Base-by-base conservation (phyloP, 2,113 vertebrate genomes). In the Lethenteron reissneri region DNA sequence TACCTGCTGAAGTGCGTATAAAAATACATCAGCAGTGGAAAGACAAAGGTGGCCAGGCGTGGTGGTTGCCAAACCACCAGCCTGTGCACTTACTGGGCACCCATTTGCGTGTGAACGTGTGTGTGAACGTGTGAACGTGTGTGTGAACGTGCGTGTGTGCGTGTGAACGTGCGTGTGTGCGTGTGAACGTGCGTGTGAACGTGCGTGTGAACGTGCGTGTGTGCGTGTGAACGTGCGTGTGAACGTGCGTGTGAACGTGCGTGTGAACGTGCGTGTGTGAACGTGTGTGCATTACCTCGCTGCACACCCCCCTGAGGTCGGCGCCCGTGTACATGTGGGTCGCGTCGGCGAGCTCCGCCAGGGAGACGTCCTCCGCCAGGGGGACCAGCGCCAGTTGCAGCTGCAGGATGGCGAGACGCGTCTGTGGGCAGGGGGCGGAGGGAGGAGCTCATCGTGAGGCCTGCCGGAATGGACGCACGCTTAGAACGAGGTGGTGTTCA, bases 321-420 rank as follows among this genome's bases (percentile, higher is more conserved):
- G 94, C 90, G 56, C 90, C 94, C 2, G 96, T 91, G 1, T 86
- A 99, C 14, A 90, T 91, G 6, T 84, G 75, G 0, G 89, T 90
- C 76, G 83, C 84, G 75, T 87, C 87, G 15, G 89, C 88, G n/a
- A 99, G 80, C 56, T 81, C 76, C 14, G 75, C 57, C 75, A 85
- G 70, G 77, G 87, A 79, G 2, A 92, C 75, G 0, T 75, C 76
- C 58, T 75, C 19, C 73, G 80, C 81, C 73, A 89, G 9, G 0
- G 87, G 88, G 83, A 97, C 87, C 69, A 72, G 77, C 5, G 80
- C n/a, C 64, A 68, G 9, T 25, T 11, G 64, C 25, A n/a, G 64
- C n/a, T 25, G 64, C n/a, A 68, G 11, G 64, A 68, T 68, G 9
- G n/a, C 64, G n/a, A 17, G 8, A 11, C 64, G 64, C 64, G n/a